Evolutionary conservation across 2,113 vertebrate species (phyloP).

Genomic region (Vicugna pacos): DNA sequence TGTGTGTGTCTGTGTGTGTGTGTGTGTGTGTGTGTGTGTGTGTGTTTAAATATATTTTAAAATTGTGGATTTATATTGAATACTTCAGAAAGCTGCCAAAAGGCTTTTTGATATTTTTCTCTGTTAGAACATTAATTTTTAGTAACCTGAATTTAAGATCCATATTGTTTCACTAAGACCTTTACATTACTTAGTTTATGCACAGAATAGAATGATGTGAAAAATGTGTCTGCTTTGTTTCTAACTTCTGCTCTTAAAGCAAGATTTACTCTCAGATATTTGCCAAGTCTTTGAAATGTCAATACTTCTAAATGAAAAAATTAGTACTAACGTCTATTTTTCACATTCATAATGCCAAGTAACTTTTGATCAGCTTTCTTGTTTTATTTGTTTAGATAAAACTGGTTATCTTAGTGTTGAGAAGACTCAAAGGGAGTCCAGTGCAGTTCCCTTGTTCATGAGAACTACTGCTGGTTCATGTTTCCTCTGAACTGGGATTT

Average conservation of each 20-base stretch:
- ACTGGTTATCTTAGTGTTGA: neutral
- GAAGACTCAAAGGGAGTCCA: neutral
- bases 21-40: neutral
- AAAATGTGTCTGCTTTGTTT: neutral
- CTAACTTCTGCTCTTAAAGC: neutral
- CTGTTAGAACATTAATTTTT: neutral
- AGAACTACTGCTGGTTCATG: neutral
- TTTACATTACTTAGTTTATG: neutral
- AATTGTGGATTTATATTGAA: neutral
- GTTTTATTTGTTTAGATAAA: neutral
- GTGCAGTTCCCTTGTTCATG: neutral
- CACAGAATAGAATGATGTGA: neutral
- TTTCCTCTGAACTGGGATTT: neutral
- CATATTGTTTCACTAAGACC: neutral
- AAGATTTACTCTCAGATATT: neutral
- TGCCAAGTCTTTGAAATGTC: neutral
- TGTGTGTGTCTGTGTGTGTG: neutral
- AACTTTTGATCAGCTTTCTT: neutral
- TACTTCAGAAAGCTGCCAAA: neutral
- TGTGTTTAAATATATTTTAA: neutral
- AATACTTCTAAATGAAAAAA: neutral
- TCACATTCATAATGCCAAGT: neutral
- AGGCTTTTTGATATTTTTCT: neutral
- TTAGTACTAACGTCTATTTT: neutral
- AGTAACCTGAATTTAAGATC: neutral